Percentiles rank a stretch among this genome's conserved stretches.
These are phyloP conservation scores for Synanthedon vespiformis DNA, from an alignment of 2,888 invertebrate species.

Conservation along the genomic window DNA sequence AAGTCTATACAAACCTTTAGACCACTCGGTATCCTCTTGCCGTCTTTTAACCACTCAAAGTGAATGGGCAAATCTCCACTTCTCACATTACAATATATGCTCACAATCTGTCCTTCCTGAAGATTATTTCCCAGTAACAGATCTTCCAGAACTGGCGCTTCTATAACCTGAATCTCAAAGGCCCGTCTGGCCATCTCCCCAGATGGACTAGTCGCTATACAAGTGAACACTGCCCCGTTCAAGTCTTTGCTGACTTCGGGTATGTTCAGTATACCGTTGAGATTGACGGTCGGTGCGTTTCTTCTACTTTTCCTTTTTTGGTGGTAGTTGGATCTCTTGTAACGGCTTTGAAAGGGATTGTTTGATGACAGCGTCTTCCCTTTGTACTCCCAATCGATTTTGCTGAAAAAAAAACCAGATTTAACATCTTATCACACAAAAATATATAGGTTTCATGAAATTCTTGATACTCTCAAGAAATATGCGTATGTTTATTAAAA, in stretches of 20 bases:
- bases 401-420: slow-evolving; percentile 22
- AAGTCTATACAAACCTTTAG: slow-evolving; percentile 66
- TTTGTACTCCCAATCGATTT: slow-evolving; percentile 64
- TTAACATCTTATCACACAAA: not conserved
- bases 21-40: slow-evolving; percentile 70
- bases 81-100: slow-evolving; percentile 84
- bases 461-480: too few species aligned
- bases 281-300: slow-evolving; percentile 40
- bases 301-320: slow-evolving; percentile 32
- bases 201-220: slow-evolving; percentile 79
- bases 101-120: slow-evolving; percentile 85
- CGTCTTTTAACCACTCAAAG: slow-evolving; percentile 78
- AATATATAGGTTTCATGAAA: too few species aligned
- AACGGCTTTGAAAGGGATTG: slow-evolving; percentile 46
- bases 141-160: slow-evolving; percentile 85
- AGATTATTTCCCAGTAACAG: slow-evolving; percentile 83
- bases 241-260: slow-evolving; percentile 72
- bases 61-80: slow-evolving; percentile 78
- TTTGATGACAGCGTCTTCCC: slow-evolving; percentile 45
- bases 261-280: slow-evolving; percentile 72
- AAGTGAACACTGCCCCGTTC: slow-evolving; percentile 83
- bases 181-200: slow-evolving; percentile 69
- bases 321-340: slow-evolving; percentile 28
- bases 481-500: too few species aligned
- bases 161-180: slow-evolving; percentile 77